Conservation (phyloP, 2,113 vertebrate genomes). For the Podiceps cristatus region DNA sequence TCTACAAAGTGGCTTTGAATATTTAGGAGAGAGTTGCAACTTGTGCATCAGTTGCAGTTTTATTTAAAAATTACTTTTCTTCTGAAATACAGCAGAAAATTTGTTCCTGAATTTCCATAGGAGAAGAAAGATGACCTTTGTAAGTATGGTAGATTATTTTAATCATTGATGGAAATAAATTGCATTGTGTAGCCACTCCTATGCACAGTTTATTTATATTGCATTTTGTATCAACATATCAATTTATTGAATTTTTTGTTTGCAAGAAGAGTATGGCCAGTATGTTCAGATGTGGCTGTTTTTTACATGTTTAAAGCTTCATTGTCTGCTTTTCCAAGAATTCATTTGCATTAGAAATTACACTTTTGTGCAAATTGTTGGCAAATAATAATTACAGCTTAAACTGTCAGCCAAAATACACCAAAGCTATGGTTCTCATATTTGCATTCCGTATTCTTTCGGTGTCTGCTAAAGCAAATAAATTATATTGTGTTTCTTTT, state of each 20-base stretch:
- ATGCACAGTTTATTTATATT: neutral
- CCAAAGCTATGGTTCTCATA: neutral
- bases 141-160: neutral
- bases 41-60: neutral
- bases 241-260: neutral
- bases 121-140: neutral
- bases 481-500: slow-evolving; percentile 50
- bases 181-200: neutral
- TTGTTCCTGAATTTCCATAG: neutral
- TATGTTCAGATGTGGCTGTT: neutral
- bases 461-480: slow-evolving; percentile 47
- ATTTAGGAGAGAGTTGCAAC: neutral
- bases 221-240: neutral
- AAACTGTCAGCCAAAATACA: slow-evolving; percentile 38
- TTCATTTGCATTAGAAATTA: slow-evolving; percentile 60
- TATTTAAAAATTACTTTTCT: neutral
- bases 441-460: slow-evolving; percentile 8
- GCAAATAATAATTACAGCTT: slow-evolving; percentile 44
- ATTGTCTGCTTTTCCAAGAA: slow-evolving; percentile 3
- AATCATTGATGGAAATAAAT: neutral
- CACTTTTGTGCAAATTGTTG: slow-evolving; percentile 5
- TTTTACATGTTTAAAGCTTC: neutral
- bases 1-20: neutral
- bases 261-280: neutral
- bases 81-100: neutral